These are phyloP conservation scores for Vulpes ferrilata DNA, from an alignment of 2,113 vertebrate genomes.

Conservation along the genomic window DNA sequence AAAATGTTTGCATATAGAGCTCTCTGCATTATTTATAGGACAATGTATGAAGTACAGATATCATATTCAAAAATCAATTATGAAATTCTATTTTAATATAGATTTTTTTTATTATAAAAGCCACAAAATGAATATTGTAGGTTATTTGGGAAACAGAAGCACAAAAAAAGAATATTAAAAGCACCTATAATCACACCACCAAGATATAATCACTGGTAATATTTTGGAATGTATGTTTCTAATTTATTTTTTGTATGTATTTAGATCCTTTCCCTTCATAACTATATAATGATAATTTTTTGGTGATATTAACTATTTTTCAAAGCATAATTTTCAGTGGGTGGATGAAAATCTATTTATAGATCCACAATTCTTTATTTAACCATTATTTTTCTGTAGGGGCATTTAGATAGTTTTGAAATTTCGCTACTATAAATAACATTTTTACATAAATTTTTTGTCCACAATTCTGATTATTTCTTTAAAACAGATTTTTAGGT, in stretches of 20 bases:
- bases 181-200: neutral
- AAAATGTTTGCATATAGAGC: neutral
- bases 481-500: neutral
- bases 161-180: constrained; percentile 25
- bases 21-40: neutral
- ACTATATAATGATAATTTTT: neutral
- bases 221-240: neutral
- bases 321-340: constrained; percentile 10
- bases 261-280: neutral
- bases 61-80: neutral
- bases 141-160: constrained; percentile 16
- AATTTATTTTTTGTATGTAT: neutral
- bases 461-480: neutral
- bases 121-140: neutral
- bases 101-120: neutral
- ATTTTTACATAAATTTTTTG: neutral
- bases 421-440: neutral
- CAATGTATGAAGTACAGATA: neutral
- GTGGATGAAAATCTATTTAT: neutral
- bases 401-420: neutral
- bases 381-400: neutral
- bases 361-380: neutral
- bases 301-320: constrained; percentile 8
- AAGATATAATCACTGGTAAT: neutral
- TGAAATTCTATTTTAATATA: constrained; percentile 20